Evolutionary conservation across 1,140 invertebrate genomes (phyloP).

Genomic region (Cydia pomonella): DNA sequence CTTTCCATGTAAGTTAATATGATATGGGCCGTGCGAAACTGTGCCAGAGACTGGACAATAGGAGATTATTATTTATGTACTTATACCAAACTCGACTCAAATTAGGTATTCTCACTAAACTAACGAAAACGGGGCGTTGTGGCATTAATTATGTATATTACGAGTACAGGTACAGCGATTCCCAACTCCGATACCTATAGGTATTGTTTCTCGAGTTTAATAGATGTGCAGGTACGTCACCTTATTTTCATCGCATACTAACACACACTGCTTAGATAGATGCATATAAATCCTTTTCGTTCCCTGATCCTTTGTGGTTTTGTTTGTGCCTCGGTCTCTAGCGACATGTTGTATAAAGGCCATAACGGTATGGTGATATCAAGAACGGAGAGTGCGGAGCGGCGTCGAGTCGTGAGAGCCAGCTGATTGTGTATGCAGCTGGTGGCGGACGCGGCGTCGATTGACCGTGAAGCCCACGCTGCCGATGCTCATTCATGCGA

Average conservation of each 20-base stretch:
- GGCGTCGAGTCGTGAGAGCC: not conserved
- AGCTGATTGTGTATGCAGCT: constrained; percentile 23
- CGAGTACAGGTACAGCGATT: not conserved
- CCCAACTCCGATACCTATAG: not conserved
- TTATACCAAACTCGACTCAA: not conserved
- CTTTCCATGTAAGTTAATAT: constrained; percentile 45
- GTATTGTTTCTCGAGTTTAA: not conserved
- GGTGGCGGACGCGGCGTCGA: constrained; percentile 35
- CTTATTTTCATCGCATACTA: not conserved
- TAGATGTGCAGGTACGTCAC: not conserved
- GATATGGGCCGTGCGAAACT: constrained; percentile 50
- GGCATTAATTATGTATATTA: not conserved
- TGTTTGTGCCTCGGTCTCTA: not conserved
- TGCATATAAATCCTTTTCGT: too few species aligned
- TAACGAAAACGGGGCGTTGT: constrained; percentile 7
- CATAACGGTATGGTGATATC: not conserved
- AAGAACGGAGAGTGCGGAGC: constrained; percentile 26
- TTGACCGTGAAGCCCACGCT: constrained; percentile 50
- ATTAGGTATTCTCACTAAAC: constrained; percentile 6
- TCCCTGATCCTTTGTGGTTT: not conserved
- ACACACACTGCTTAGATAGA: too few species aligned
- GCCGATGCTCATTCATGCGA: constrained; percentile 43
- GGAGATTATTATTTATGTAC: constrained; percentile 22
- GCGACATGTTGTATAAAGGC: not conserved
- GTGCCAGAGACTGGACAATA: constrained; percentile 46